Evolutionary conservation across 2,797 vertebrate genomes (phyloP).

Genomic region (Mastacembelus armatus): DNA sequence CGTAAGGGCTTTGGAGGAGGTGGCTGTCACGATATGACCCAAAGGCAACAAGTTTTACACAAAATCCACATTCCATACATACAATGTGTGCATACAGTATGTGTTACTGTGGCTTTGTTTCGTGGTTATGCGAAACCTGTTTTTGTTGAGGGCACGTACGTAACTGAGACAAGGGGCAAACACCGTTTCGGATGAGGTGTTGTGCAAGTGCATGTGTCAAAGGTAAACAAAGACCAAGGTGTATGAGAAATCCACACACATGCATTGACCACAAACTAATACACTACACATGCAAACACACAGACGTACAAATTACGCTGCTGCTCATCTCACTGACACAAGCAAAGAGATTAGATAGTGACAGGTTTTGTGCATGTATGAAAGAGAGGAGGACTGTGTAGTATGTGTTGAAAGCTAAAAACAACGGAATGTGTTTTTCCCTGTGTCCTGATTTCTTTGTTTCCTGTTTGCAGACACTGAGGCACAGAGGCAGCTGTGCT

Average conservation of each 20-base stretch:
- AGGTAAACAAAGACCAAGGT: slow-evolving; percentile 16
- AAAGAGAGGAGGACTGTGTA: slow-evolving; percentile 11
- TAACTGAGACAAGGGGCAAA: slow-evolving; percentile 1
- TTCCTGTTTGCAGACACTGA: slow-evolving; percentile 64
- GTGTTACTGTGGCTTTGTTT: slow-evolving; percentile 24
- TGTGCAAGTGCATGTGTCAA: slow-evolving; percentile 1
- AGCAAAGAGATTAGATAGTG: neutral
- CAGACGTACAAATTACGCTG: neutral
- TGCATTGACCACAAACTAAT: slow-evolving; percentile 7
- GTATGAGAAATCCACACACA: slow-evolving; percentile 23
- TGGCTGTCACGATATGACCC: slow-evolving; percentile 35
- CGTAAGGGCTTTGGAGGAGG: too few relatives aligned
- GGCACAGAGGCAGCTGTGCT: slow-evolving; percentile 18
- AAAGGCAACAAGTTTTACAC: slow-evolving; percentile 27
- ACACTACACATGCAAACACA: slow-evolving; percentile 13
- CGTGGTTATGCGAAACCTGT: slow-evolving; percentile 36
- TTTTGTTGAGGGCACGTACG: slow-evolving; percentile 21
- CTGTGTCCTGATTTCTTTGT: slow-evolving; percentile 43
- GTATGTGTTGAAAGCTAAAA: slow-evolving; percentile 58
- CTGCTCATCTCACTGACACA: slow-evolving; percentile 1
- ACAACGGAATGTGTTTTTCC: slow-evolving; percentile 62
- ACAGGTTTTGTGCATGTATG: neutral
- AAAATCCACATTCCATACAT: slow-evolving; percentile 58
- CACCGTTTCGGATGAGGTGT: neutral
- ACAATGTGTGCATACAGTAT: neutral